Evolutionary conservation across 2,113 vertebrate species (phyloP), one percentile per base, ranked within the genome.

Genomic region (Psophia crepitans): DNA sequence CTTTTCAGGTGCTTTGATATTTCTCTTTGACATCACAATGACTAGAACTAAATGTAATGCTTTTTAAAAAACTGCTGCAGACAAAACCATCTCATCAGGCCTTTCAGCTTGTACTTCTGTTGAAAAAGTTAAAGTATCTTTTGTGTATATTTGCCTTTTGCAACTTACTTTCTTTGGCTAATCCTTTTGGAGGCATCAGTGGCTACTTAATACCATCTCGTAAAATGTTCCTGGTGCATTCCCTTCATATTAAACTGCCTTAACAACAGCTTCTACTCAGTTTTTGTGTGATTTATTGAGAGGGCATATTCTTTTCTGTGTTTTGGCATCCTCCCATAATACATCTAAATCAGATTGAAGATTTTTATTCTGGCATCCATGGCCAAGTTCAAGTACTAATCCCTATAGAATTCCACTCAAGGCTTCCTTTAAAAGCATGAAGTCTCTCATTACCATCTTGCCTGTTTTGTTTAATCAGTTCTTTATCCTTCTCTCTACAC

Each of bases 91-190:
- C 85, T 94, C 60, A 89, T 84, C 41, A 48, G 79, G 53, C 35
- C 37, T 93, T 94, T 78, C 82, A 81, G 69, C 20, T 93, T 93
- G 41, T 87, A 49, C 85, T 95, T 92, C 75, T 93, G 51, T 79
- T 84, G 41, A 88, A 96, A 91, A 96, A 89, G 73, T 63, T 89
- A 24, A 48, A 84, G 22, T 69, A 63, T 73, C 43, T 74, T 91
- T 27, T 68, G 24, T 71, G 68, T 75, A 30, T 68, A 37, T 94
- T 95, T 88, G 74, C 57, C 76, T 92, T 89, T 84, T 90, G 92
- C 89, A 88, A 91, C 48, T 93, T 93, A 48, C 30, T 93, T 95
- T 93, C 88, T 89, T 97, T 92, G 92, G 88, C 97, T 94, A 61
- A 68, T 93, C 27, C 46, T 78, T 89, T 84, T 71, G 76, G 51